Evolutionary conservation across 2,797 vertebrate genomes (phyloP).

Genomic region (Cetoscarus ocellatus): DNA sequence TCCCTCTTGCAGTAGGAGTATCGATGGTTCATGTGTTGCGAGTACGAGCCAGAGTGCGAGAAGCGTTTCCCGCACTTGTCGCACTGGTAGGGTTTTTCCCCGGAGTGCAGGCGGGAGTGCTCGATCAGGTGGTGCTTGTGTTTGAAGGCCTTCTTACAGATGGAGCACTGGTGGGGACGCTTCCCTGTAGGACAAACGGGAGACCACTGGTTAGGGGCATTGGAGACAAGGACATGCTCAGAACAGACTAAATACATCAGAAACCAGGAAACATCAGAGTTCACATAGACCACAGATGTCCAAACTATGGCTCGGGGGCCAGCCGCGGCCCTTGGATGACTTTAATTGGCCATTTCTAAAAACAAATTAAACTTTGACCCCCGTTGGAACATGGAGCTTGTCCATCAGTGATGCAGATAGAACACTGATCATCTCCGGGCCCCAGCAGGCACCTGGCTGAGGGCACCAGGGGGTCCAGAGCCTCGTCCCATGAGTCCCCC

Average conservation of each 20-base stretch:
- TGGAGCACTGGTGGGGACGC: constrained; percentile 98
- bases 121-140: constrained; percentile 99
- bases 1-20: constrained; percentile 99
- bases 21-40: constrained; percentile 99
- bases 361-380: no score
- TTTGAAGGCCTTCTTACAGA: constrained; percentile 99
- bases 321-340: no score
- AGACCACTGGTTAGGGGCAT: background rate
- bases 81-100: constrained; percentile 98
- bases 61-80: constrained; percentile 99
- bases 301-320: no score
- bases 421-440: no score
- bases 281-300: no score
- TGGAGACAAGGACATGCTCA: background rate
- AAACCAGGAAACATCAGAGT: background rate
- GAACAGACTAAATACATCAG: background rate
- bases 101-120: constrained; percentile 97
- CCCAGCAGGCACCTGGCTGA: no score
- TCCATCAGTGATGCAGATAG: no score
- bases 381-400: no score
- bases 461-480: no score
- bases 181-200: constrained; percentile 87
- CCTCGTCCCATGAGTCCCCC: no score
- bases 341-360: no score
- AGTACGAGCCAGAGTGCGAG: constrained; percentile 98